Evolutionary conservation across 2,797 vertebrate species (phyloP).

Genomic region (Stomatorhinus walkeri): DNA sequence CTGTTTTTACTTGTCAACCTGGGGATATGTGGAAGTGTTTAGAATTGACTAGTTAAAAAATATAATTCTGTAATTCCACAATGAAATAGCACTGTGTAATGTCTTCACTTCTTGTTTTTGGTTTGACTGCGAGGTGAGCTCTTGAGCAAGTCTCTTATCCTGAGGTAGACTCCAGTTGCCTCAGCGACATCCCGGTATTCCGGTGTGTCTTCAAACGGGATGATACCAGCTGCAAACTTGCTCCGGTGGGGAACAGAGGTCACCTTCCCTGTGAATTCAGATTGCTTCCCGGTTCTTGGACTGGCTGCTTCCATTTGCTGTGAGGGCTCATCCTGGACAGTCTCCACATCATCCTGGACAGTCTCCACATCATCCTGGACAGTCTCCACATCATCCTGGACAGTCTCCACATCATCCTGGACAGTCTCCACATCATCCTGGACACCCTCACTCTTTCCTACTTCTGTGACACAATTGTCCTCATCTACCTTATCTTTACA

Average conservation of each 20-base stretch:
- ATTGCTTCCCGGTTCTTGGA: conserved; percentile 13
- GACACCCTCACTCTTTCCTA: not conserved
- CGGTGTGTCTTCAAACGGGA: conserved; percentile 91
- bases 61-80: not conserved
- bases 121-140: conserved; percentile 82
- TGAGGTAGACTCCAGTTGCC: conserved; percentile 85
- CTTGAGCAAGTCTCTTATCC: conserved; percentile 82
- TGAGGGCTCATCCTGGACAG: not conserved
- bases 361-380: not conserved
- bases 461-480: not conserved
- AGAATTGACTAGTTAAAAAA: conserved; percentile 4
- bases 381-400: not conserved
- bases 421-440: conserved; percentile 17
- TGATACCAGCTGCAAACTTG: conserved; percentile 86
- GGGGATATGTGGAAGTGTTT: conserved; percentile 1
- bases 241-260: conserved; percentile 78
- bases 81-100: not conserved
- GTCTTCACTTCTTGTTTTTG: conserved; percentile 67
- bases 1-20: not conserved
- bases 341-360: conserved; percentile 15
- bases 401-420: conserved; percentile 16
- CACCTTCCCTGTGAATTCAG: conserved; percentile 38
- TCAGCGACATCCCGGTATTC: conserved; percentile 91
- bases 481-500: conserved; percentile 22
- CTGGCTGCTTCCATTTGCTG: conserved; percentile 11